phyloP scores from a whole-genome alignment of 2,797 vertebrate genomes.

The Anolis apletophallus region DNA sequence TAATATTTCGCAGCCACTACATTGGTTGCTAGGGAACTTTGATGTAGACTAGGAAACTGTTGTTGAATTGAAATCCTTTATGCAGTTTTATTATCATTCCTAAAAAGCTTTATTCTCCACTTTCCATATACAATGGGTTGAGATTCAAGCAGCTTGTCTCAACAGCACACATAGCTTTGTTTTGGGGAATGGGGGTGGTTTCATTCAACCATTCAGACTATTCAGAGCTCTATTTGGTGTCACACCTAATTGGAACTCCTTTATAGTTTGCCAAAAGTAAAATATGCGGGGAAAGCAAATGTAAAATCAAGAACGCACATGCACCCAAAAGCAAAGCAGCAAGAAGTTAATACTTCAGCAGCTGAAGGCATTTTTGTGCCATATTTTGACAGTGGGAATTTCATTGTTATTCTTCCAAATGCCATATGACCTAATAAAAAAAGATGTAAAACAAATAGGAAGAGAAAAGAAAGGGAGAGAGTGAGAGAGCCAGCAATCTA shows the following conservation, averaged over 20 bases:
- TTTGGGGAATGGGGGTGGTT: not conserved
- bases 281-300: not conserved
- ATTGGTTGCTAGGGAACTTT: constrained; percentile 20
- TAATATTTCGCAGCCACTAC: constrained; percentile 32
- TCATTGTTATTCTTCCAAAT: not conserved
- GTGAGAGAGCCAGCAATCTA: no score
- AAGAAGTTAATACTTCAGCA: not conserved
- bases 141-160: constrained; percentile 29
- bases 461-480: not conserved
- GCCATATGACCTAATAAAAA: no score
- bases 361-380: no score
- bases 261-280: not conserved
- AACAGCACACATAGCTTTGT: not conserved
- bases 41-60: not conserved
- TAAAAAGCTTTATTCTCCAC: not conserved
- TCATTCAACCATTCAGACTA: not conserved
- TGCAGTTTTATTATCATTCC: constrained; percentile 9
- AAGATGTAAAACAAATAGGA: not conserved
- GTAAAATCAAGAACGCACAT: not conserved
- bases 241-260: not conserved
- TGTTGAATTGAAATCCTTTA: constrained; percentile 34
- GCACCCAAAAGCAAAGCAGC: no score
- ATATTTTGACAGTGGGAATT: not conserved
- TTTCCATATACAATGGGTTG: constrained; percentile 15
- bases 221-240: not conserved